Evolutionary conservation across 2,797 vertebrate genomes (phyloP), one percentile per base, ranked within the genome.

Genomic region (Chromobotia macracanthus): DNA sequence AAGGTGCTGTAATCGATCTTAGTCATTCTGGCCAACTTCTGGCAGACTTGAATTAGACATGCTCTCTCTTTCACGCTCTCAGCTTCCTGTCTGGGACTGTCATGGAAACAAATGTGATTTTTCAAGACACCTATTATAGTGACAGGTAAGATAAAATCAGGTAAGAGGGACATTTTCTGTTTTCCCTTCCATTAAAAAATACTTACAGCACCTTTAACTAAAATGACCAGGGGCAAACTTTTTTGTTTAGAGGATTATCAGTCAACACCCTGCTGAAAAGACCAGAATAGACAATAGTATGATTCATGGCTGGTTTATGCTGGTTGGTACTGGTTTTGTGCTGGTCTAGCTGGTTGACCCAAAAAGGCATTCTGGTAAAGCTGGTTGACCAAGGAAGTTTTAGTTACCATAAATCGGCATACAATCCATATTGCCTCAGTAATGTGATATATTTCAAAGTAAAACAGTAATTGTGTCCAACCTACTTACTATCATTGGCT

Each of bases 241-340:
- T n/a, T 46, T 0, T 11, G 10, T 74, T 63, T 63, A 75, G 19
- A 31, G 21, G 25, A 31, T 38, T 53, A 38, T 63, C 25, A 55
- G 9, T 38, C 25, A 44, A 19, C 7, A 31, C 61, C 64, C 53
- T 68, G 7, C 64, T 58, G 64, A 77, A 68, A 77, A 77, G 74
- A 67, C 7, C 6, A 48, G 23, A 5, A 46, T 68, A 21, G 28
- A 53, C 18, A n/a, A n/a, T 23, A 56, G 48, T 50, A 3, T 9
- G 55, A 23, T 55, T 23, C 6, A 25, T 65, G 0, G 19, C 46
- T 75, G 56, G 21, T 48, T 28, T 61, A 56, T 48, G 25, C 13
- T 50, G 3, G 11, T 23, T 58, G 4, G 21, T 58, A 21, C 55
- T 4, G 55, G 48, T 50, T 15, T 50, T 13, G 48, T 13, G 48